Percentiles rank a stretch among this genome's conserved stretches.
phyloP scores from a whole-genome alignment of 2,797 vertebrate genomes.

The Mormyrus hasselquistii region DNA sequence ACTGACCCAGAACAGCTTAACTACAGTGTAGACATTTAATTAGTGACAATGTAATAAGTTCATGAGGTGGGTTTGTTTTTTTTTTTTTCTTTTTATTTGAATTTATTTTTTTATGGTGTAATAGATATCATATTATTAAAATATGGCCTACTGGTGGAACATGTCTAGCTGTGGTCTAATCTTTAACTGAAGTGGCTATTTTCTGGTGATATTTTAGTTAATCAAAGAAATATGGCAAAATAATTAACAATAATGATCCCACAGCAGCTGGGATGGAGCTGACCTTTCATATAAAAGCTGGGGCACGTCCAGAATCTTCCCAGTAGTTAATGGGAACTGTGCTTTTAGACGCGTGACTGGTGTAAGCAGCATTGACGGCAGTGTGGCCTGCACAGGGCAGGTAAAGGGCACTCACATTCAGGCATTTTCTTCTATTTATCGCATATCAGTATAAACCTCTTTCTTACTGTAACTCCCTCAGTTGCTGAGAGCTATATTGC shows the following conservation, averaged over 20 bases:
- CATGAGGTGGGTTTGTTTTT: conserved; percentile 1
- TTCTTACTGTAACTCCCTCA: background rate
- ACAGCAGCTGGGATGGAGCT: background rate
- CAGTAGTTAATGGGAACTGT: background rate
- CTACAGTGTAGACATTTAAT: background rate
- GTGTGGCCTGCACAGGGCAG: background rate
- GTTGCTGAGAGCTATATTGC: background rate
- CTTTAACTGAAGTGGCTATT: background rate
- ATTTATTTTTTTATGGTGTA: background rate
- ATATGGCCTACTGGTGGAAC: background rate
- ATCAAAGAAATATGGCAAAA: too few relatives aligned
- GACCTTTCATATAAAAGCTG: background rate
- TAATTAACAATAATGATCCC: background rate
- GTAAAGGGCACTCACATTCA: background rate
- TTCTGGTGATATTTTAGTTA: background rate
- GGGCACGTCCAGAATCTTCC: background rate
- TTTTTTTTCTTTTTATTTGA: background rate
- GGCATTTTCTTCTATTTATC: background rate
- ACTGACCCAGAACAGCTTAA: background rate
- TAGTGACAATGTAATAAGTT: background rate
- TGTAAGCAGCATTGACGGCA: background rate
- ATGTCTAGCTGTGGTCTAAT: background rate
- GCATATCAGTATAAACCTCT: background rate
- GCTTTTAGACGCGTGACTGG: background rate
- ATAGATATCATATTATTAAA: background rate